Evolutionary conservation across 2,113 vertebrate species (phyloP).

Genomic region (Hystrix brachyura): DNA sequence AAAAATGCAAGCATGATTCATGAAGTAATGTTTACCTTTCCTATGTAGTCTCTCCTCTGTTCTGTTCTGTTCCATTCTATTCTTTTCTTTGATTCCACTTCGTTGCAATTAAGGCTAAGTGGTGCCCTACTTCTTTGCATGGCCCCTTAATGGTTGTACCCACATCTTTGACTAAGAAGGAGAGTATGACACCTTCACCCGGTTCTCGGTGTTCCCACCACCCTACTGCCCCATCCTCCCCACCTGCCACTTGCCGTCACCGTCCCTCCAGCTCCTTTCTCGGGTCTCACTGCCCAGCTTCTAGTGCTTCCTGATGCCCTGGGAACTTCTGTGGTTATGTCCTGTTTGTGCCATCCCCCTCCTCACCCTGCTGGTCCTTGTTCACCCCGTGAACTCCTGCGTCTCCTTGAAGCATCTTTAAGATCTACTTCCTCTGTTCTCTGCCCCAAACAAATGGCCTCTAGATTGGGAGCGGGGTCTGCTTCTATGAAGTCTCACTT

Average conservation of each 20-base stretch:
- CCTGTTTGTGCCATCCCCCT: background rate
- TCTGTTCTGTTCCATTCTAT: no score
- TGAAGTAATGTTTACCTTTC: background rate
- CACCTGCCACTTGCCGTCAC: rapidly evolving
- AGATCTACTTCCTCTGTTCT: no score
- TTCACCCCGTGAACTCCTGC: background rate
- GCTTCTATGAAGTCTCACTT: rapidly evolving
- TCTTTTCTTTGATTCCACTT: background rate
- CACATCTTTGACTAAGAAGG: background rate
- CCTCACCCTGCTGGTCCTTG: background rate
- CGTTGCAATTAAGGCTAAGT: no score
- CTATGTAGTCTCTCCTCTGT: no score
- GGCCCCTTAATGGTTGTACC: no score
- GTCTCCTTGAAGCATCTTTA: background rate
- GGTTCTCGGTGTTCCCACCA: background rate
- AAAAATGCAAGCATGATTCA: background rate
- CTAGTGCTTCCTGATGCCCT: background rate
- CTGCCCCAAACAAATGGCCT: background rate
- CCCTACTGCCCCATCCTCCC: rapidly evolving
- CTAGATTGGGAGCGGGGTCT: background rate
- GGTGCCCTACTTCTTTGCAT: no score
- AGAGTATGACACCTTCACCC: background rate
- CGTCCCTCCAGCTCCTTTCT: background rate
- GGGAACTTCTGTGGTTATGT: background rate
- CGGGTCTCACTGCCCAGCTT: rapidly evolving